These are phyloP conservation scores for Drosophila tsacasi DNA, from an alignment of 1,140 invertebrate genomes.

Conservation along the genomic window DNA sequence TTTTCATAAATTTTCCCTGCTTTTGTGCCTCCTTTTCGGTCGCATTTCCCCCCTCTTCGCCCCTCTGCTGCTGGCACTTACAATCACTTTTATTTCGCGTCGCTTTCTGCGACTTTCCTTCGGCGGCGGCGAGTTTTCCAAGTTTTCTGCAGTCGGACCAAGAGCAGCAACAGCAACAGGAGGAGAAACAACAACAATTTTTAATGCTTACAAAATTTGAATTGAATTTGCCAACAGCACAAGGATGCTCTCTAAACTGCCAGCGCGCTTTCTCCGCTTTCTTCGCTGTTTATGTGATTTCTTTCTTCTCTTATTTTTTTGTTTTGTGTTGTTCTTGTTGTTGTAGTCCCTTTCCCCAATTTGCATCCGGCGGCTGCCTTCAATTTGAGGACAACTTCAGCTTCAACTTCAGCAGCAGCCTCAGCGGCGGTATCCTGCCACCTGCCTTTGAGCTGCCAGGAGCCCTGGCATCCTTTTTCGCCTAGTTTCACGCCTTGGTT, in stretches of 20 bases:
- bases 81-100: slow-evolving; percentile 79
- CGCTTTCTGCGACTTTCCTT: slow-evolving; percentile 49
- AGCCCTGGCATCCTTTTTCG: slow-evolving; percentile 22
- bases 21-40: slow-evolving; percentile 57
- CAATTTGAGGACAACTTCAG: slow-evolving; percentile 60
- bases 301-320: slow-evolving; percentile 5
- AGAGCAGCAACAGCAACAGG: slow-evolving; percentile 14
- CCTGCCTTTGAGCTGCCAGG: slow-evolving; percentile 31
- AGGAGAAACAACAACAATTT: slow-evolving; percentile 31
- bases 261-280: slow-evolving; percentile 39
- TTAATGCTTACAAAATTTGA: slow-evolving; percentile 83
- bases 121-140: slow-evolving; percentile 61
- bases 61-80: slow-evolving; percentile 58
- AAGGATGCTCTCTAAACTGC: slow-evolving; percentile 64
- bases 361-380: slow-evolving; percentile 66
- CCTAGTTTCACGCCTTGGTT: slow-evolving; percentile 72
- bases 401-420: slow-evolving; percentile 42
- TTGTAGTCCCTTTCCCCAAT: slow-evolving; percentile 43
- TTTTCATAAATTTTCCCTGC: slow-evolving; percentile 80
- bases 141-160: slow-evolving; percentile 67
- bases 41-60: not conserved
- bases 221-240: slow-evolving; percentile 78
- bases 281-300: slow-evolving; percentile 34
- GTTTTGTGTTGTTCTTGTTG: slow-evolving; percentile 3
- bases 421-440: not conserved